Evolutionary conservation across 2,797 vertebrate species (phyloP).

Genomic region (Chaetophractus vellerosus): DNA sequence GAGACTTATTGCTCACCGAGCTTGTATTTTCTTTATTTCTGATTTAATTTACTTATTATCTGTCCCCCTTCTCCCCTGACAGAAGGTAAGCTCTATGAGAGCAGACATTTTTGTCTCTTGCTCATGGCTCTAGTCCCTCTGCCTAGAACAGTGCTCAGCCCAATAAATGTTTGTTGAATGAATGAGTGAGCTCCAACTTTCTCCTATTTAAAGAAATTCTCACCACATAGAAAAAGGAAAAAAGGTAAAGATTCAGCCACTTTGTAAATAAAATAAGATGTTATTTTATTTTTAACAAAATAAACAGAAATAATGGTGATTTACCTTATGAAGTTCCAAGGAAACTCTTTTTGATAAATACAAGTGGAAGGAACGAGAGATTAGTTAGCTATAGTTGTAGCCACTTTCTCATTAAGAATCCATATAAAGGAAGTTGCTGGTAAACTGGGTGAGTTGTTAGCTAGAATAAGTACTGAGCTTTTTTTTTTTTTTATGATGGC

Average conservation of each 20-base stretch:
- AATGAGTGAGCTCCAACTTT: background rate
- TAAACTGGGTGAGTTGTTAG: background rate
- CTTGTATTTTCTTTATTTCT: background rate
- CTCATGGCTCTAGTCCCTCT: background rate
- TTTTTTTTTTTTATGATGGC: conserved; percentile 3
- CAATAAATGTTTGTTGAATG: background rate
- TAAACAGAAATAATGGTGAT: conserved; percentile 10
- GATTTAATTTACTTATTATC: background rate
- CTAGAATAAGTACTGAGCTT: background rate
- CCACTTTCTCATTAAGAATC: conserved; percentile 1
- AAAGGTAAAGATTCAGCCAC: background rate
- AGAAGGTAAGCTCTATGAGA: background rate
- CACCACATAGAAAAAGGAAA: background rate
- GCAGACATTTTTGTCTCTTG: background rate
- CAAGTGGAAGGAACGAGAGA: background rate
- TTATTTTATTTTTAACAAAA: background rate
- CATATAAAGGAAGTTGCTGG: background rate
- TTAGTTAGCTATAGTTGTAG: background rate
- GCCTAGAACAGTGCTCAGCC: background rate
- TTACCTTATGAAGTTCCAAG: background rate
- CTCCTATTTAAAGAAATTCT: background rate
- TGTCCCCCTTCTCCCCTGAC: accelerated
- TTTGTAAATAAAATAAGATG: conserved; percentile 36
- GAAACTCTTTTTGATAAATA: background rate
- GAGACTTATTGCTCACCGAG: background rate